Evolutionary conservation across 1,140 invertebrate species (phyloP).

Genomic region (Rhyzopertha dominica): DNA sequence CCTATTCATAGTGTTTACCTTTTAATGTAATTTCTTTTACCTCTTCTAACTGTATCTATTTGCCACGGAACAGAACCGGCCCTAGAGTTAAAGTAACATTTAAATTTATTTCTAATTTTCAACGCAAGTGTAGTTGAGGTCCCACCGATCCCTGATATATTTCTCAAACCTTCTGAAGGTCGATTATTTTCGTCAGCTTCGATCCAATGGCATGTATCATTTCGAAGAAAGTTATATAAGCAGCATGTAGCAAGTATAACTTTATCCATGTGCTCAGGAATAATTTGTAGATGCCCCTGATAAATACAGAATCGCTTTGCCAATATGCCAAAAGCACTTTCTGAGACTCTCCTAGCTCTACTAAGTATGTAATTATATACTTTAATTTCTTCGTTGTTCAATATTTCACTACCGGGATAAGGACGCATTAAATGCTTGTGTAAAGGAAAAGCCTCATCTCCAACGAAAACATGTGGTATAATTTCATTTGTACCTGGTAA

Average conservation of each 20-base stretch:
- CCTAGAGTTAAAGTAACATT: slow-evolving; percentile 2
- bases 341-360: slow-evolving; percentile 37
- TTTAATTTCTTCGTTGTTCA: slow-evolving; percentile 22
- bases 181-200: slow-evolving; percentile 4
- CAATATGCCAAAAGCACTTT: slow-evolving; percentile 41
- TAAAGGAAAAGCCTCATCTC: slow-evolving; percentile 26
- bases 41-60: background rate
- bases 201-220: slow-evolving; percentile 6
- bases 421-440: slow-evolving; percentile 18
- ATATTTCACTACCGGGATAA: slow-evolving; percentile 17
- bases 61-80: slow-evolving; percentile 8
- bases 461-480: slow-evolving; percentile 20
- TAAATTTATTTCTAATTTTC: slow-evolving; percentile 3
- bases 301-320: no score
- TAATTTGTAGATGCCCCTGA: slow-evolving; percentile 3
- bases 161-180: background rate
- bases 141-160: slow-evolving; percentile 4
- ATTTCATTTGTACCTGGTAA: slow-evolving; percentile 31
- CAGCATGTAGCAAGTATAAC: slow-evolving; percentile 8
- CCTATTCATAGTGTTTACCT: no score
- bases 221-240: slow-evolving; percentile 10
- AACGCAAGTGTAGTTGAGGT: background rate
- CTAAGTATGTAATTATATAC: slow-evolving; percentile 43
- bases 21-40: no score
- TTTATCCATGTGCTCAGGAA: slow-evolving; percentile 1